Evolutionary conservation across 2,797 vertebrate genomes (phyloP).

Genomic region (Enteromius viviparus): DNA sequence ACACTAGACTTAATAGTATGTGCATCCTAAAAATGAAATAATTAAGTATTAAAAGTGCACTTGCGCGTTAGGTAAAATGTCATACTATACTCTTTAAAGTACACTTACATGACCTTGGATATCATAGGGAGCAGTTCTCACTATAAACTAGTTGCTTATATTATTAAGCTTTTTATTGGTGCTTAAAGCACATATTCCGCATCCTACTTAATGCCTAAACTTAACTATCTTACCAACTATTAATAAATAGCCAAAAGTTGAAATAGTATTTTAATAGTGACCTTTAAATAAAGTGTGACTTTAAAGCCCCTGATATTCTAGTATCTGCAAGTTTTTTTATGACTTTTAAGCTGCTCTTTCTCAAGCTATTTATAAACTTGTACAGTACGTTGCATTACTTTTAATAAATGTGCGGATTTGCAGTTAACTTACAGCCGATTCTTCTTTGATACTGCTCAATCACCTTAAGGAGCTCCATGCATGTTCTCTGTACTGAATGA

Average conservation of each 20-base stretch:
- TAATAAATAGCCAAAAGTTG: not conserved
- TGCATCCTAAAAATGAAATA: no score
- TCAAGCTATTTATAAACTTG: not conserved
- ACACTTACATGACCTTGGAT: not conserved
- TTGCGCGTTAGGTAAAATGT: not conserved
- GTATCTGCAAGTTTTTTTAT: not conserved
- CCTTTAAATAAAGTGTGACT: not conserved
- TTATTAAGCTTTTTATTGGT: not conserved
- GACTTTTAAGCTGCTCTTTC: not conserved
- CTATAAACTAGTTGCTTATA: not conserved
- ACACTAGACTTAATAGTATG: not conserved
- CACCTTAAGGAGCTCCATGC: conserved; percentile 97
- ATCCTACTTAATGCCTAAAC: not conserved
- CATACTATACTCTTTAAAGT: not conserved
- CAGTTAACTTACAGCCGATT: conserved; percentile 87
- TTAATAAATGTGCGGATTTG: not conserved
- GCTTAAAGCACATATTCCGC: not conserved
- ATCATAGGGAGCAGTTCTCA: not conserved
- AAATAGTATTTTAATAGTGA: not conserved
- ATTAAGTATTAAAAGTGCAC: not conserved
- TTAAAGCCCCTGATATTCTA: not conserved
- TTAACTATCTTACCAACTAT: not conserved
- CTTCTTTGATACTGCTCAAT: conserved; percentile 96
- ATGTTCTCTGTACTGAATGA: conserved; percentile 96
- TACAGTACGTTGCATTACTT: not conserved